Evolutionary conservation across 2,113 vertebrate species (phyloP), one percentile per base, ranked within the genome.

Genomic region (Anhinga anhinga): DNA sequence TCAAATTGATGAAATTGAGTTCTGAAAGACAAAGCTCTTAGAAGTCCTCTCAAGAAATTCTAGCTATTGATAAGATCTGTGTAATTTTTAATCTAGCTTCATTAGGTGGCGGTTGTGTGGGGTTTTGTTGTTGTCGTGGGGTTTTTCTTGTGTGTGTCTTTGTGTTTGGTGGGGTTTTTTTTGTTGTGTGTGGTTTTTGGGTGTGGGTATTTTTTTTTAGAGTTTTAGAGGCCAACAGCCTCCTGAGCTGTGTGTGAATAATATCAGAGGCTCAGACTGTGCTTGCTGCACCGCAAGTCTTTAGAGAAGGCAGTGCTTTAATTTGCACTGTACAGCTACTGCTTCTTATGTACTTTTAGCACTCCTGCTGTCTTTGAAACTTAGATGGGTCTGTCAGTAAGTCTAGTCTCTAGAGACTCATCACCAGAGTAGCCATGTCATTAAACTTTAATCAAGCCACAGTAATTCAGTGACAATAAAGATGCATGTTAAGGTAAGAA

Each of bases 401-500:
- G 1, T 79, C 44, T 25, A 52, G 62, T 65, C 63, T 62, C 76
- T 62, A 27, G 67, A 52, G 59, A 86, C 63, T 87, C 52, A 40
- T 73, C 84, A 65, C 14, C 72, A 70, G 65, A 82, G 69, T 78
- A 81, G 79, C 73, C 22, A 2, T 59, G 38, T 55, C 59, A 19
- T 95, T 91, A 94, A 95, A 92, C 38, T 92, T 93, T 87, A 93
- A 92, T 92, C 32, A 90, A 62, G 27, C 58, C 42, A 45, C 45
- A 56, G 56, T 73, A 86, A 66, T 67, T 95, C 65, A 50, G 38
- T 82, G 83, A 52, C 71, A 67, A 21, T 47, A 63, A 82, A 88
- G 32, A 63, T 34, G 34, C 40, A 26, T 79, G 19, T 34, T 82
- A 30, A 70, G 52, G 18, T 58, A 55, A 82, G 66, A 66, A 63